Evolutionary conservation across 2,113 vertebrate species (phyloP), one percentile per base, ranked within the genome.

Genomic region (Nematolebias whitei): DNA sequence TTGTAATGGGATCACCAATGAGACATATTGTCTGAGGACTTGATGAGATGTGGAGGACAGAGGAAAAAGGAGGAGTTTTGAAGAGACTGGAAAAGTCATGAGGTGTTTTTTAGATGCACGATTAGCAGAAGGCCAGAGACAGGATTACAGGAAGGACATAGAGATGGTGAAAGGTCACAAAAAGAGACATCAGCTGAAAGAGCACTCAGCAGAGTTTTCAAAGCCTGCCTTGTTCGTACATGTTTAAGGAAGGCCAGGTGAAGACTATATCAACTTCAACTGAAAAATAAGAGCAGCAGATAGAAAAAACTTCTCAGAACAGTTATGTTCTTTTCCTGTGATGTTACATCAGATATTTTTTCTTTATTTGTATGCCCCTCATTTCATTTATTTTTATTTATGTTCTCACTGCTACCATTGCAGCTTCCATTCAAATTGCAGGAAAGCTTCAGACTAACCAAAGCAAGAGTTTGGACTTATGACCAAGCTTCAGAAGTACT

Each of bases 21-120:
- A 80, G 80, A 84, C 74, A 71, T 55, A 50, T 56, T 78, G 80
- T 84, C 75, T 83, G 83, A 76, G 66, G 75, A 66, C 50, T 2
- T 74, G 79, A 85, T 78, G 79, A 78, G 74, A 78, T 63, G 77
- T 2, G 64, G 53, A 49, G 63, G 61, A 63, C 26, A 67, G 56
- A 29, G 29, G 47, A 59, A 57, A 39, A 63, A 49, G 49, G 24
- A 22, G 55, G n/a, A 29, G 19, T 4, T 49, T 48, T 22, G n/a
- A 52, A 53, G 29, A 40, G 18, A 18, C 23, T 54, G 53, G 22
- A 16, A 44, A 40, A 50, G 23, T n/a, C 20, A 53, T 38, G 59
- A 47, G n/a, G 7, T 12, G 32, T 29, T 41, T 60, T n/a, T 63
- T 47, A 3, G 14, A 54, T 51, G 35, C 15, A 19, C 51, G 29